Base-by-base conservation (phyloP, 2,113 vertebrate genomes). In the Coreoperca whiteheadi region DNA sequence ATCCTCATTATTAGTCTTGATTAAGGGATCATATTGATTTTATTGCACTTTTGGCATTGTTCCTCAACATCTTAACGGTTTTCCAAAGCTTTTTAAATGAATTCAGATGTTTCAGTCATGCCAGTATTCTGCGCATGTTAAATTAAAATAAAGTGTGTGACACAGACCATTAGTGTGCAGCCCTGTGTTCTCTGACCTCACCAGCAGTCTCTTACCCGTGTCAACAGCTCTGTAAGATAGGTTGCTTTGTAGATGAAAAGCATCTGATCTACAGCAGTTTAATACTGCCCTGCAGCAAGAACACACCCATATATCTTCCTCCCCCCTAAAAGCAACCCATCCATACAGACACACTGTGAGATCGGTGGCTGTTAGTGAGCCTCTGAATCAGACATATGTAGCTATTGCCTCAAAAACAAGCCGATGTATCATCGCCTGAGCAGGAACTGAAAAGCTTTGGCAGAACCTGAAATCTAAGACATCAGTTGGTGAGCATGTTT, bases 401-500 rank as follows among this genome's bases (percentile, higher is more conserved):
- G 69, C 68, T 12, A 21, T 8, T 76, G 70, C 79, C 34, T 79
- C 53, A 64, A 87, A 90, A 88, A 85, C 81, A 88, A 91, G 74
- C 66, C 53, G 4, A 37, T 72, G 78, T 87, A 83, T 89, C 81
- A 87, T 78, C 16, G 21, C 18, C 75, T 54, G 25, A 66, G 54
- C 50, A 63, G 41, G 18, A 51, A 74, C 69, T 61, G 61, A 76
- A 82, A 59, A 59, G 60, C 32, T 76, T 14, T 39, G 57, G 23
- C 71, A 4, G 28, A 56, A 74, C 65, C 77, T 74, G 66, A 82
- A 84, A 69, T 56, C 53, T 30, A 54, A 69, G 72, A 25, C 77
- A 89, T 89, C 85, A 66, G 74, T 86, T 70, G 39, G 74, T 65
- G 71, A 84, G 67, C 64, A 51, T 81, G 84, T 84, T 77, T 93